Conservation (phyloP, 2,888 invertebrate genomes). For the Lysandra bellargus region DNA sequence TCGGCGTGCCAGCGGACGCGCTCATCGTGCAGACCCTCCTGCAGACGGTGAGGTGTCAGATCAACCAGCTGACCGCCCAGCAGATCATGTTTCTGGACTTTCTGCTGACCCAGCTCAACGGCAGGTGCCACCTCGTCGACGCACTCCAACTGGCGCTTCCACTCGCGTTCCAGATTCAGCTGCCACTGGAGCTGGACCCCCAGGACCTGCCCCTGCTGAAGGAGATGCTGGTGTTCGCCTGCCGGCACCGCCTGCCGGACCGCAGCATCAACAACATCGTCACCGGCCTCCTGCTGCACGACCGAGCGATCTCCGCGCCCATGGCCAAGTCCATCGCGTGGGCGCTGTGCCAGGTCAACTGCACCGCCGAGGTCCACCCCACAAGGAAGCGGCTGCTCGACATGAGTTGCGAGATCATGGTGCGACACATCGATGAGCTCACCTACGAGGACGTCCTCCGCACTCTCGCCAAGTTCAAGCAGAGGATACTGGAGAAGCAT, state of each 20-base stretch:
- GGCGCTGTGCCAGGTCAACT: slow-evolving; percentile 77
- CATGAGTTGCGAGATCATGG: slow-evolving; percentile 72
- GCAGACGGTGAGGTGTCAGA: slow-evolving; percentile 81
- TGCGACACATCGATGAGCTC: slow-evolving; percentile 65
- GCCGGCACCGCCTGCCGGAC: slow-evolving; percentile 72
- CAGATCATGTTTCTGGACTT: slow-evolving; percentile 84
- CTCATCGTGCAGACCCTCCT: slow-evolving; percentile 82
- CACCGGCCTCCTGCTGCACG: slow-evolving; percentile 69
- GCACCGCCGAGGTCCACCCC: slow-evolving; percentile 58
- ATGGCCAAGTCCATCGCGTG: slow-evolving; percentile 77
- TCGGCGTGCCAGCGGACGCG: slow-evolving; percentile 80
- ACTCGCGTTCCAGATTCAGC: slow-evolving; percentile 83
- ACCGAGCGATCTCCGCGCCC: slow-evolving; percentile 64
- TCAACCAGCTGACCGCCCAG: slow-evolving; percentile 81
- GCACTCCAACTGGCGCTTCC: slow-evolving; percentile 84
- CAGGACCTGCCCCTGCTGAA: slow-evolving; percentile 73
- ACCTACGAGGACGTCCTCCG: slow-evolving; percentile 73
- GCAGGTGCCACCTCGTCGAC: slow-evolving; percentile 79
- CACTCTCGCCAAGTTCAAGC: slow-evolving; percentile 72
- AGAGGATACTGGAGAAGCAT: slow-evolving; percentile 66
- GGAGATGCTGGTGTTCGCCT: slow-evolving; percentile 78
- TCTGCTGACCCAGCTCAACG: slow-evolving; percentile 73
- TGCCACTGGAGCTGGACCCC: slow-evolving; percentile 79
- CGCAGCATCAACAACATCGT: slow-evolving; percentile 77
- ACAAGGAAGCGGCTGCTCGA: slow-evolving; percentile 75